Base-by-base conservation (phyloP, 2,888 invertebrate genomes). In the Philereme transversata region DNA sequence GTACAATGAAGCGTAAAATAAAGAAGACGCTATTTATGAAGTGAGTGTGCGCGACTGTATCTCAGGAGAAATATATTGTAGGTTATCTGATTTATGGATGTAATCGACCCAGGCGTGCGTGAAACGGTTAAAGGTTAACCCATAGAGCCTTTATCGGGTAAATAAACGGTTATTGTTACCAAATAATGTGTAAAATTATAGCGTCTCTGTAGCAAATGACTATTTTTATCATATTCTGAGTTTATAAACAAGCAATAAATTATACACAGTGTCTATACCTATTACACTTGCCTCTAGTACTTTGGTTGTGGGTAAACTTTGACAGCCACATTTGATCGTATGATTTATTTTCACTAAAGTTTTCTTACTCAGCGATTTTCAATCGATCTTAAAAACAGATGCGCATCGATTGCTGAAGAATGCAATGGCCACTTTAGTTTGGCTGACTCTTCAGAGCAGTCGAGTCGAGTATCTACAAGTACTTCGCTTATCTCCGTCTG, bases 81-180 rank as follows among this genome's bases (percentile, higher is more conserved):
- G 64, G 60, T 65, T 65, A 69, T 63, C 61, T 61, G 57, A 69
- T 64, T 65, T 62, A 69, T 63, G 64, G 57, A 57, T 60, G 48
- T 63, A 64, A 67, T 65, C 64, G 64, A 52, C 57, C 47, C 48
- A 34, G 44, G 36, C 38, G 51, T 44, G 57, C 57, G 54, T 51
- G 50, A 51, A 57, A 51, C 51, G 51, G 48, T 52, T 45, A 11
- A 45, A 53, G 64, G 55, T 54, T 54, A 57, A 46, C 57, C 51
- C 50, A 47, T 50, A 48, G 11, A 55, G 41, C 45, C 35, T 51
- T 47, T 41, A 50, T 46, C 49, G 46, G 36, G 33, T 52, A 57
- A 52, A 52, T 47, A 54, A 54, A 47, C 40, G 40, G 11, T 45
- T 45, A 55, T 41, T 10, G 33, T 10, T 48, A 22, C 22, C 22